Conservation (phyloP, 2,797 vertebrate genomes). For the Tangara arthus region DNA sequence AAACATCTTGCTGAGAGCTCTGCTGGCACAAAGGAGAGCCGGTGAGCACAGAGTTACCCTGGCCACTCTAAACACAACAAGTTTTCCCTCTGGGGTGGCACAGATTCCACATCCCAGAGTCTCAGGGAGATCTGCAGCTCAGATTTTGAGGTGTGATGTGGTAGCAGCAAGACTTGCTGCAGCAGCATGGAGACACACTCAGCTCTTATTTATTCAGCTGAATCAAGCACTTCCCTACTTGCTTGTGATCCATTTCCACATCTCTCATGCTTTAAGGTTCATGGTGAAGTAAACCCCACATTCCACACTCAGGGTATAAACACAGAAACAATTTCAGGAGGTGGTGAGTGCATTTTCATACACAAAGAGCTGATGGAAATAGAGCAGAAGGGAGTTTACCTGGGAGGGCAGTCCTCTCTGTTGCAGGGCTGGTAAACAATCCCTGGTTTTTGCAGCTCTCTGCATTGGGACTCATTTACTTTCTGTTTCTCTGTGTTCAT, state of each 20-base stretch:
- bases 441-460: slow-evolving; percentile 73
- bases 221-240: accelerated
- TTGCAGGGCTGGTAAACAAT: slow-evolving; percentile 77
- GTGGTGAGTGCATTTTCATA: neutral
- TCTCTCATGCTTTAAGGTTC: neutral
- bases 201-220: neutral
- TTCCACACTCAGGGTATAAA: neutral
- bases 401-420: slow-evolving; percentile 80
- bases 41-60: neutral
- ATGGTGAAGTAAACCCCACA: neutral
- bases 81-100: neutral
- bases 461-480: slow-evolving; percentile 75
- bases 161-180: neutral
- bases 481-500: slow-evolving; percentile 56
- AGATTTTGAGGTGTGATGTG: neutral
- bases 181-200: neutral
- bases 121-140: neutral
- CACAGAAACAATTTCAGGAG: neutral
- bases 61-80: neutral
- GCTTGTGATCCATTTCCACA: neutral
- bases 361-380: neutral
- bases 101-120: neutral
- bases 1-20: neutral
- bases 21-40: neutral
- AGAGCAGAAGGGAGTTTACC: slow-evolving; percentile 67